Evolutionary conservation across 2,113 vertebrate species (phyloP), one percentile per base, ranked within the genome.

Genomic region (Hassar affinis): DNA sequence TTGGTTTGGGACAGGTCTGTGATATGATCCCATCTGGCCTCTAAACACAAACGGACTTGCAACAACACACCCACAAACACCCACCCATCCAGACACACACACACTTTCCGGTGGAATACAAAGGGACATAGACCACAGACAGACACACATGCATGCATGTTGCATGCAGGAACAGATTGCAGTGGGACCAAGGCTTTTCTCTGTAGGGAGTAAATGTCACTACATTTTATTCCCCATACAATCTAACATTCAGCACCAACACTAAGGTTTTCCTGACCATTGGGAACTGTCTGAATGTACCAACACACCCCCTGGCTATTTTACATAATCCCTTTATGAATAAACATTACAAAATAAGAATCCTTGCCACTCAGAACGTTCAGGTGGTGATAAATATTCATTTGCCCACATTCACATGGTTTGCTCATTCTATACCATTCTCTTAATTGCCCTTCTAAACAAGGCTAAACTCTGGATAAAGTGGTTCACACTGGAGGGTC

Each of bases 271-370:
- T 84, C 85, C 86, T 86, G 80, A 77, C 85, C 86, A 88, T 87
- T 87, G 87, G 76, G 54, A 83, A 64, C 80, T 54, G 71, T 78
- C 51, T 87, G 81, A 85, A 87, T 90, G 88, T 87, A 86, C 72
- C 83, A 88, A 87, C 88, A 87, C 88, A 85, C 88, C 87, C 84
- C 85, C 30, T 69, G 80, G 79, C 84, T 86, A 81, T 81, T 91
- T 90, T 91, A 85, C 89, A 91, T 91, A 91, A 91, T 91, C 88
- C 88, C 87, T 86, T 90, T 87, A 91, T 91, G 89, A 91, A 91
- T 91, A 91, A 90, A 89, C 90, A 91, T 90, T 87, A 89, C 59
- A 61, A 80, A 59, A 79, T 38, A 68, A 54, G 81, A 84, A 87
- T 82, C 85, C 74, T 82, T 81, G 81, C 88, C 84, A 87, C 74